Base-by-base conservation (phyloP, 2,888 invertebrate species). In the Urechis unicinctus region DNA sequence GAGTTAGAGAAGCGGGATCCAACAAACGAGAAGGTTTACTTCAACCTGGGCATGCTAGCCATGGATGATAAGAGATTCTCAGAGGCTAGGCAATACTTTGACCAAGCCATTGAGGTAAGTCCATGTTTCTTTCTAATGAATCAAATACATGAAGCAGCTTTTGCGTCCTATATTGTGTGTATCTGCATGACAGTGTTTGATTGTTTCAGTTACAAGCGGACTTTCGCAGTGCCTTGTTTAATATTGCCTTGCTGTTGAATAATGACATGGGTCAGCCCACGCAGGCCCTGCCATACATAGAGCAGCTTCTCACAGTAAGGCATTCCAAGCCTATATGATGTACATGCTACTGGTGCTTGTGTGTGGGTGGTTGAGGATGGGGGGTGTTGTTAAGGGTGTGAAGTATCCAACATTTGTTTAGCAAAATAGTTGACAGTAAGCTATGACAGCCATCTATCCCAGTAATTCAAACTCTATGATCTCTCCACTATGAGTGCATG, bases 1-100 rank as follows among this genome's bases (percentile, higher is more conserved):
- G 88, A 89, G 70, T 83, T 95, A 36, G 81, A 92, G 48, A 84
- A 87, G 66, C 87, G 85, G 82, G 86, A 84, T 61, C 80, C 81
- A 1, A 86, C 85, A 57, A 94, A 95, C 76, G 92, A 94, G 74
- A 84, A 93, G 59, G 88, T 94, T 3, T 91, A 90, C 78, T 96
- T 96, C 79, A 94, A 95, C 81, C 82, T 94, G 53, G 95, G 93
- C 62, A 95, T 96, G 95, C 81, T 96, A 46, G 89, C 93, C 44
- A 95, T 94, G 93, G 95, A 96, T 77, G 91, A 92, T 70, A 86
- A 88, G 45, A 89, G 93, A 73, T 89, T 87, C 44, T 86, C 85
- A 36, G 88, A 88, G 68, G 94, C 95, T 0, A 93, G 94, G 77
- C 85, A 87, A 54, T 92, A 91, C 87, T 94, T 94, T 79, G 85